A percentile compares a stretch with the other conserved stretches of the same genome.
phyloP scores from a whole-genome alignment of 2,888 invertebrate species.

The Ischnura elegans region DNA sequence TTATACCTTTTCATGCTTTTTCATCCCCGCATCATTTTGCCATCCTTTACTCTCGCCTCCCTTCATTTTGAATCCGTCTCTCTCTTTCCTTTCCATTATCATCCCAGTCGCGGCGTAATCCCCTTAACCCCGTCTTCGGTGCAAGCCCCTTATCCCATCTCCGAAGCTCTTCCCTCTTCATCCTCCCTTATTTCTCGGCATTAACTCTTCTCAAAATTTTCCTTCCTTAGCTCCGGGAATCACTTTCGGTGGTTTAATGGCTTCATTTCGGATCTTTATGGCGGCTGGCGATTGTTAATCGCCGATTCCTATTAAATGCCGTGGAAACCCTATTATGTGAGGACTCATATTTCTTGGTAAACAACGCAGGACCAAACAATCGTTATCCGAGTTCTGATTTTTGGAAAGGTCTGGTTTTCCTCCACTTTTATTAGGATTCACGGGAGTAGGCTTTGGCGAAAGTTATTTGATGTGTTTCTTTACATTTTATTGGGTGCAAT shows the following conservation, averaged over 20 bases:
- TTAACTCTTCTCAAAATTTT: not conserved
- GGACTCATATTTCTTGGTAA: too few species aligned
- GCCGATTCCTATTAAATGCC: not conserved
- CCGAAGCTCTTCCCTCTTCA: not conserved
- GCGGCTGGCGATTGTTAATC: not conserved
- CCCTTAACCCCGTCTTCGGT: slow-evolving; percentile 1
- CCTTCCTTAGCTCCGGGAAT: not conserved
- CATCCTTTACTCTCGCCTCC: not conserved
- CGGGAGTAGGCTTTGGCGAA: too few species aligned
- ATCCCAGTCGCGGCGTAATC: not conserved
- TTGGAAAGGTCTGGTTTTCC: too few species aligned
- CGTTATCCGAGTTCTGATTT: too few species aligned
- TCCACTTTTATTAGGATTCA: too few species aligned
- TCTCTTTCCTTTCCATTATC: not conserved
- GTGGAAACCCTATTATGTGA: too few species aligned
- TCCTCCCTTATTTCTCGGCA: not conserved
- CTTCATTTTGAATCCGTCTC: not conserved
- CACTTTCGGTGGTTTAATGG: not conserved
- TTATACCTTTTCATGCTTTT: not conserved
- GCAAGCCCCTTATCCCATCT: not conserved
- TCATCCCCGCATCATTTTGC: not conserved
- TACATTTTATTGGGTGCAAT: too few species aligned
- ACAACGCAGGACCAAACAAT: too few species aligned
- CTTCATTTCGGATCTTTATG: not conserved
- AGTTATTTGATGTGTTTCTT: too few species aligned